Evolutionary conservation across 64 coral and sea anemone genomes (phyloP).

Genomic region (Pocillopora verrucosa): DNA sequence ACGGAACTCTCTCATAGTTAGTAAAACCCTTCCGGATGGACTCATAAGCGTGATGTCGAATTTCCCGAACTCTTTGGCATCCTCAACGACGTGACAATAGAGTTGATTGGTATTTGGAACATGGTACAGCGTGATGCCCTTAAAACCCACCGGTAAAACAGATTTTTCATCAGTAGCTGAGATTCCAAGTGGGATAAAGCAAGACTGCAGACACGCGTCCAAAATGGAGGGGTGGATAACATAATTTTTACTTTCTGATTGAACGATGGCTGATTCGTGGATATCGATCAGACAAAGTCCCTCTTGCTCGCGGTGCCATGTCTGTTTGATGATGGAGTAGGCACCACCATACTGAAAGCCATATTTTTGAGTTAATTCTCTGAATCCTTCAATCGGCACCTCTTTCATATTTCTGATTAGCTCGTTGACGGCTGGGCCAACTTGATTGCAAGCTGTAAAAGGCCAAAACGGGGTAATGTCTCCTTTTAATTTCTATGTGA

Average conservation of each 20-base stretch:
- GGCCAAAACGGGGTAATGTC: not conserved
- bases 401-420: slow-evolving; percentile 24
- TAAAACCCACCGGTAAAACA: slow-evolving; percentile 36
- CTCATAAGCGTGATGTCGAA: slow-evolving; percentile 36
- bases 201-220: slow-evolving; percentile 70
- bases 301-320: slow-evolving; percentile 14
- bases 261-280: not conserved
- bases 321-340: slow-evolving; percentile 36
- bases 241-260: slow-evolving; percentile 15
- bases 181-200: slow-evolving; percentile 15
- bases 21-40: slow-evolving; percentile 4
- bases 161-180: not conserved
- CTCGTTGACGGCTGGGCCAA: not conserved
- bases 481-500: not conserved
- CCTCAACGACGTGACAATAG: slow-evolving; percentile 18
- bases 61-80: not conserved
- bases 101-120: not conserved
- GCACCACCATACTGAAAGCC: slow-evolving; percentile 53
- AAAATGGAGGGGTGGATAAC: slow-evolving; percentile 61
- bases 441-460: not conserved
- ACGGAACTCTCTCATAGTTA: slow-evolving; percentile 26
- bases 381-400: slow-evolving; percentile 26
- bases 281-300: slow-evolving; percentile 17
- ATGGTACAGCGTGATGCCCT: not conserved
- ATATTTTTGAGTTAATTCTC: slow-evolving; percentile 10